Evolutionary conservation across 2,113 vertebrate species (phyloP).

Genomic region (Rhabdornis inornatus): DNA sequence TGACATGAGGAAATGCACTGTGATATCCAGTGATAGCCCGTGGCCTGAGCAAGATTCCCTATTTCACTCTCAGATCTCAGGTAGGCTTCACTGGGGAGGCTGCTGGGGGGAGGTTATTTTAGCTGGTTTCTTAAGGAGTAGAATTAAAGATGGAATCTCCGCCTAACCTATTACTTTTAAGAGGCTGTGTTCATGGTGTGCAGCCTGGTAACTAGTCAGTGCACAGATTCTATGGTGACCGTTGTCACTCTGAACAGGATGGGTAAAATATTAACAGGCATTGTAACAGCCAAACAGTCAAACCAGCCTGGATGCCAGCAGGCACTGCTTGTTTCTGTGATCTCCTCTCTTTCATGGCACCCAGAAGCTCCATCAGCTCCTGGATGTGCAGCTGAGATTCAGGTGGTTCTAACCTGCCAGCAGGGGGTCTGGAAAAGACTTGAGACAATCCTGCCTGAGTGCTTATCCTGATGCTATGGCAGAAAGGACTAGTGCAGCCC

Average conservation of each 20-base stretch:
- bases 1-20: rapidly evolving
- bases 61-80: background rate
- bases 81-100: background rate
- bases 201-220: background rate
- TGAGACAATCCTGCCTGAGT: background rate
- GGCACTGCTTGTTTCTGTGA: background rate
- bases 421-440: background rate
- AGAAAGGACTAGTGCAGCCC: background rate
- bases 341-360: background rate
- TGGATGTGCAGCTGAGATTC: background rate
- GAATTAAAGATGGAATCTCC: background rate
- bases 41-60: background rate
- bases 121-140: background rate
- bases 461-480: background rate
- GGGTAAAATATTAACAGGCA: background rate
- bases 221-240: background rate
- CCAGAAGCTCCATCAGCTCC: background rate
- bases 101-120: background rate
- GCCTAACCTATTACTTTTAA: background rate
- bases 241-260: background rate
- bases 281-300: background rate
- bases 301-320: background rate
- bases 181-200: background rate
- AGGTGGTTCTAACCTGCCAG: background rate
- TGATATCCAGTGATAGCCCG: rapidly evolving